phyloP scores from a whole-genome alignment of 2,888 invertebrate species.

The Mechanitis messenoides region DNA sequence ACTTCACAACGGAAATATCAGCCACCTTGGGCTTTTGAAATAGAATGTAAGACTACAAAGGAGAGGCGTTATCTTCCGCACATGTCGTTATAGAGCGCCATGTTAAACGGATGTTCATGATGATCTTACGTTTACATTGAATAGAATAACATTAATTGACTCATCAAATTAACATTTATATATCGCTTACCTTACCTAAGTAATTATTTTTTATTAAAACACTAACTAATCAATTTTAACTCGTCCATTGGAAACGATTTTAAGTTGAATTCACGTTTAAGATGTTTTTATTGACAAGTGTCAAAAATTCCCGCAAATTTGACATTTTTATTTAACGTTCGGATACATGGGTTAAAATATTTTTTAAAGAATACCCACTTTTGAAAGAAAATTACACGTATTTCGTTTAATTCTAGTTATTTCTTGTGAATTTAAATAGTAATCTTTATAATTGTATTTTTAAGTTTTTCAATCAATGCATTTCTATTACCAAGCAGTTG shows the following conservation, averaged over 20 bases:
- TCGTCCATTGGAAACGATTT: constrained; percentile 52
- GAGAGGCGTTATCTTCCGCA: constrained; percentile 64
- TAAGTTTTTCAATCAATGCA: too few species aligned
- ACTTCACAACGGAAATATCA: constrained; percentile 42
- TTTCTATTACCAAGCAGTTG: too few species aligned
- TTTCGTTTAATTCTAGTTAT: too few species aligned
- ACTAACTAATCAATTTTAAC: constrained; percentile 40
- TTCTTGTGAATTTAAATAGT: too few species aligned
- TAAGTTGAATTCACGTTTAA: constrained; percentile 45
- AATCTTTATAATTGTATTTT: too few species aligned
- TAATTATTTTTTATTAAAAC: constrained; percentile 28
- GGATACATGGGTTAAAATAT: constrained; percentile 7
- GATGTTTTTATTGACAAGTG: constrained; percentile 72
- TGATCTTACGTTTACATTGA: constrained; percentile 29
- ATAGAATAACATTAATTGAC: constrained; percentile 26
- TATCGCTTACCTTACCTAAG: constrained; percentile 36
- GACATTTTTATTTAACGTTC: constrained; percentile 36
- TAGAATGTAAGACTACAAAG: constrained; percentile 58
- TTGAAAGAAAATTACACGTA: neutral
- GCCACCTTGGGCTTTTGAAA: constrained; percentile 45
- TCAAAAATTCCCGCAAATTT: constrained; percentile 71
- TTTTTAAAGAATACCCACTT: neutral
- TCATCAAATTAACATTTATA: constrained; percentile 27
- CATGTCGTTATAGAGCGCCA: constrained; percentile 71
- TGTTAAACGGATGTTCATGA: constrained; percentile 54